Base-by-base conservation (phyloP, 1,140 invertebrate species). In the Acyrthosiphon pisum region DNA sequence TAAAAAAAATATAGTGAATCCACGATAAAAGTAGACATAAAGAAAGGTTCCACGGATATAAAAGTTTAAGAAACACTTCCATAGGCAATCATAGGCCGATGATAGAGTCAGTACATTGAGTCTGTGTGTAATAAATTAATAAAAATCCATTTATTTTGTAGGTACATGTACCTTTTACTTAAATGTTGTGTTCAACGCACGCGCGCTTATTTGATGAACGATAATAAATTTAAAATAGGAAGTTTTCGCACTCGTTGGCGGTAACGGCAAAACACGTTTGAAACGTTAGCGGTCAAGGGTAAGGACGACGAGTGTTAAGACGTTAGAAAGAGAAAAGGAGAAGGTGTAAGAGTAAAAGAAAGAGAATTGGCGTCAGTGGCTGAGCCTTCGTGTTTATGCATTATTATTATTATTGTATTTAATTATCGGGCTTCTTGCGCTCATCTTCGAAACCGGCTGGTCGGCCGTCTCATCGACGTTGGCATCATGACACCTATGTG, bases 261-360 rank as follows among this genome's bases (percentile, higher is more conserved):
- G 60, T 46, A 91, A 91, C 60, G 68, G 44, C 68, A 81, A 91
- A 83, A 60, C 60, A 81, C 60, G 56, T 76, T 91, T 76, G 30
- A 30, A 81, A 81, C 81, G 90, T 81, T 41, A 81, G 60, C 60
- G 44, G 90, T 91, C 90, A 91, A 91, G 90, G 90, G 90, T 91
- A 91, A 48, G 90, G 35, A 91, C 60, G 68, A 46, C 14, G 22
- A n/a, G 30, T n/a, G 22, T 90, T 14, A 1, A 0, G 0, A n/a
- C 30, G 14, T 30, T 11, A 41, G 22, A 23, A 87, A 87, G 18
- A 46, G 41, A 48, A 87, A 44, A 87, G 11, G 48, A 46, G 87
- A 89, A 89, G 44, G 90, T 41, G 60, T 44, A 50, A 83, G n/a
- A 48, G 23, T 8, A 23, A 91, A 48, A 91, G 44, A 91, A 48